Evolutionary conservation across 1,140 invertebrate species (phyloP).

Genomic region (Rhyzopertha dominica): DNA sequence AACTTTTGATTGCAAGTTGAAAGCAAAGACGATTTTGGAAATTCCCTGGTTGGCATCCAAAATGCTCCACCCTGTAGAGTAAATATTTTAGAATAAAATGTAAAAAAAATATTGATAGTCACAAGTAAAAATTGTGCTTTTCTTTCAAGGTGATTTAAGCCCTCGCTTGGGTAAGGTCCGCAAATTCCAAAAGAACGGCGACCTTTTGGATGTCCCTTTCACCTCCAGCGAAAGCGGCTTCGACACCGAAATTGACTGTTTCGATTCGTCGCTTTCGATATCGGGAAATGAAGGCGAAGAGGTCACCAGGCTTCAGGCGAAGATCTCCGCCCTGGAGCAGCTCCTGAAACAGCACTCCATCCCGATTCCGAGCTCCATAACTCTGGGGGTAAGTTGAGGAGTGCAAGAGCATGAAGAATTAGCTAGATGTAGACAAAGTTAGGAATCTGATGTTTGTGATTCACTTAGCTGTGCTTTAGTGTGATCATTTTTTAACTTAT

Average conservation of each 20-base stretch:
- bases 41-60: too few relatives aligned
- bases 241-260: slow-evolving; percentile 42
- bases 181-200: slow-evolving; percentile 44
- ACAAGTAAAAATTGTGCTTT: slow-evolving; percentile 19
- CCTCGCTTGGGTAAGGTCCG: slow-evolving; percentile 53
- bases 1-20: too few relatives aligned
- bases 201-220: slow-evolving; percentile 41
- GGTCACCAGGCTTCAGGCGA: slow-evolving; percentile 31
- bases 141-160: slow-evolving; percentile 44
- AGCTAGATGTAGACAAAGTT: too few relatives aligned
- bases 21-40: too few relatives aligned
- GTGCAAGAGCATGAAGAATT: slow-evolving; percentile 1
- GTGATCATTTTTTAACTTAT: too few relatives aligned
- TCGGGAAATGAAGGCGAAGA: slow-evolving; percentile 29
- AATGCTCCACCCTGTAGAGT: too few relatives aligned
- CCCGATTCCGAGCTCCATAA: slow-evolving; percentile 27
- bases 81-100: too few relatives aligned
- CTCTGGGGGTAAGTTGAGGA: slow-evolving; percentile 13
- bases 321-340: slow-evolving; percentile 36
- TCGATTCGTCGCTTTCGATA: slow-evolving; percentile 35
- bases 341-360: slow-evolving; percentile 37
- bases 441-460: too few relatives aligned
- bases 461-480: too few relatives aligned
- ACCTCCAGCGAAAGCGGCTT: slow-evolving; percentile 46
- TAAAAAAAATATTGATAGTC: slow-evolving; percentile 16